Conservation (phyloP, 2,113 vertebrate genomes). For the Triplophysa tibetana region DNA sequence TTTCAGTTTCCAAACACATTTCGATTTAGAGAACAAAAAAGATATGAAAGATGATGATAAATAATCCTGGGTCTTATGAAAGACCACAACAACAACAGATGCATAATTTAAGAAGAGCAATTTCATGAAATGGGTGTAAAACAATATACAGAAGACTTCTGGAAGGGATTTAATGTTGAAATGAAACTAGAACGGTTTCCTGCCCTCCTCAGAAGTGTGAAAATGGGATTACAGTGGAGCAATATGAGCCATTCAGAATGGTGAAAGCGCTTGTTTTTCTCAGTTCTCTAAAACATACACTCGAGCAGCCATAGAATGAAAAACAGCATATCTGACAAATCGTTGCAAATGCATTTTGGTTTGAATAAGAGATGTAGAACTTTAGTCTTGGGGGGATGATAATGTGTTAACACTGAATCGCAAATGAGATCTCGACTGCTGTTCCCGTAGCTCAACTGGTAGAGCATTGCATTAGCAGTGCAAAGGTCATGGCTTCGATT, state of each 20-base stretch:
- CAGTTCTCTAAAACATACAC: conserved; percentile 42
- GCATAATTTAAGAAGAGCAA: conserved; percentile 6
- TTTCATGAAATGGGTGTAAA: conserved; percentile 31
- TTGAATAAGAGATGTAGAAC: conserved; percentile 30
- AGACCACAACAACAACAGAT: conserved; percentile 5
- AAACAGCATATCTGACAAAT: conserved; percentile 46
- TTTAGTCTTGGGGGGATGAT: conserved; percentile 34
- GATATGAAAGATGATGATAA: not conserved
- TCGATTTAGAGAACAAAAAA: not conserved
- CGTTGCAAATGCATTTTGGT: conserved; percentile 17
- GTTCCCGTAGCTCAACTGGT: no score
- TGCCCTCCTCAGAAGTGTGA: conserved; percentile 45
- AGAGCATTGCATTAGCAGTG: not conserved
- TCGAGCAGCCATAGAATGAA: conserved; percentile 34
- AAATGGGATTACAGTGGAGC: conserved; percentile 53
- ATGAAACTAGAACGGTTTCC: conserved; percentile 37
- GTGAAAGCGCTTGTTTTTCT: conserved; percentile 37
- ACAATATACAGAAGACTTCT: conserved; percentile 9
- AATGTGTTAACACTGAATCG: conserved; percentile 2
- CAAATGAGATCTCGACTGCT: no score
- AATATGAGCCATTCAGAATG: conserved; percentile 47
- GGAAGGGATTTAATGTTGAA: conserved; percentile 27
- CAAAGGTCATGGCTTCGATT: no score
- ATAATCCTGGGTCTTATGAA: not conserved
- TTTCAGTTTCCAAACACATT: not conserved